A percentile compares a stretch with the other conserved stretches of the same genome.
These are phyloP conservation scores for Lycodopsis pacificus DNA, from an alignment of 2,797 vertebrate species.

Conservation along the genomic window DNA sequence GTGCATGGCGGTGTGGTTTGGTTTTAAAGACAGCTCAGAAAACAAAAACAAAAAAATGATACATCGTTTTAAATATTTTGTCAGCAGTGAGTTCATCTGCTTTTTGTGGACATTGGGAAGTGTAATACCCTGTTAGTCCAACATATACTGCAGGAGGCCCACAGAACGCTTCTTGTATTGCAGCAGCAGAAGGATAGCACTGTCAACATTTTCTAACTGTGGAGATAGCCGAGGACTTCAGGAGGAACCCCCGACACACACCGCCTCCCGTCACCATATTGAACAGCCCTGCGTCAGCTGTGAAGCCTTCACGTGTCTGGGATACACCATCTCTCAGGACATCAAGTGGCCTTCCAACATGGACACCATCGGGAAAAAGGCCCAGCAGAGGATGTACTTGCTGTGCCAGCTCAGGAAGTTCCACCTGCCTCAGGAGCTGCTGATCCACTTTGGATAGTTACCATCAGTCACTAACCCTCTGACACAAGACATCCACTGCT, in stretches of 20 bases:
- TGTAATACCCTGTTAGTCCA: not conserved
- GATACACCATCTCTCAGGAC: too few relatives aligned
- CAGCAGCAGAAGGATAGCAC: too few relatives aligned
- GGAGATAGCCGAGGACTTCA: too few relatives aligned
- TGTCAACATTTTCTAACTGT: not conserved
- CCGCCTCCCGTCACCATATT: too few relatives aligned
- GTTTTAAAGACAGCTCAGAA: not conserved
- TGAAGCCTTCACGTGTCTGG: too few relatives aligned
- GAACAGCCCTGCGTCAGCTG: too few relatives aligned
- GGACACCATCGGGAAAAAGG: too few relatives aligned
- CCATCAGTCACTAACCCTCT: not conserved
- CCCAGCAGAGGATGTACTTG: too few relatives aligned
- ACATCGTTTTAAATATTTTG: not conserved
- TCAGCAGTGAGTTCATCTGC: not conserved
- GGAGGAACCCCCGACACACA: too few relatives aligned
- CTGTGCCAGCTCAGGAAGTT: too few relatives aligned
- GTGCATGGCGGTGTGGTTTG: not conserved
- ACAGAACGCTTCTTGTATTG: not conserved
- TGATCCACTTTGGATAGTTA: not conserved
- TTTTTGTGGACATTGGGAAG: not conserved
- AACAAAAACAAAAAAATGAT: not conserved
- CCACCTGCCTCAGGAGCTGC: too few relatives aligned
- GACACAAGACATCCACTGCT: not conserved
- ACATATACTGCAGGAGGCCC: not conserved
- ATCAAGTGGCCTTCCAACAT: too few relatives aligned